Evolutionary conservation across 2,113 vertebrate genomes (phyloP).

Genomic region (Dermatemys mawii): DNA sequence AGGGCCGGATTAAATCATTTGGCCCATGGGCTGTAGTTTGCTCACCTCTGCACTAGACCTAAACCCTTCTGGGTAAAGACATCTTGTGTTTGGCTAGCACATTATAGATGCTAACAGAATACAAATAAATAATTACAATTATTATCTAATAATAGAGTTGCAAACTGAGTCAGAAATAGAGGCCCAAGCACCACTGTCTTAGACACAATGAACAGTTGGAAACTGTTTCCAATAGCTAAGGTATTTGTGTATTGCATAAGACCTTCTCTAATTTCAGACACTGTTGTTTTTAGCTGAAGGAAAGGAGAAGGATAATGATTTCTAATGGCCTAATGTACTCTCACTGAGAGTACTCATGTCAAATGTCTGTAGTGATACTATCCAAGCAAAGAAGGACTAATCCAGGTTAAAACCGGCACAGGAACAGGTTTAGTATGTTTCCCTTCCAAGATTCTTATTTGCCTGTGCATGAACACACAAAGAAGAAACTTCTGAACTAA

Average conservation of each 20-base stretch:
- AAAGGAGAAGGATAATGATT: constrained; percentile 48
- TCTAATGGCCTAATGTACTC: neutral
- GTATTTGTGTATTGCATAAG: constrained; percentile 53
- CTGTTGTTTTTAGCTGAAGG: constrained; percentile 51
- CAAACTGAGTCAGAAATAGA: constrained; percentile 34
- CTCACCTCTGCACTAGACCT: neutral
- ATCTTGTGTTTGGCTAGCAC: neutral
- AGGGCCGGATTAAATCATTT: too few relatives aligned
- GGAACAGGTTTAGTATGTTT: neutral
- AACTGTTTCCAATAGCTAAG: constrained; percentile 56
- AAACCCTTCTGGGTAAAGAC: neutral
- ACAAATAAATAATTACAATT: neutral
- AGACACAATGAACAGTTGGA: constrained; percentile 51
- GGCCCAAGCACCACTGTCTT: constrained; percentile 37
- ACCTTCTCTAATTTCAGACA: constrained; percentile 67
- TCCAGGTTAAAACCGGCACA: neutral
- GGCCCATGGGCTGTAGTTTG: too few relatives aligned
- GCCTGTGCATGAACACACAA: neutral
- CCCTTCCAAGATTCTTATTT: neutral
- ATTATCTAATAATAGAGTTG: constrained; percentile 10
- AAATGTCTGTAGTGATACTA: constrained; percentile 14
- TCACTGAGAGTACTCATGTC: neutral
- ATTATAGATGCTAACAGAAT: neutral
- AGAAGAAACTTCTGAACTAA: constrained; percentile 20
- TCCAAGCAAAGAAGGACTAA: constrained; percentile 5